Evolutionary conservation across 2,888 invertebrate genomes (phyloP), one percentile per base, ranked within the genome.

Genomic region (Myopa testacea): DNA sequence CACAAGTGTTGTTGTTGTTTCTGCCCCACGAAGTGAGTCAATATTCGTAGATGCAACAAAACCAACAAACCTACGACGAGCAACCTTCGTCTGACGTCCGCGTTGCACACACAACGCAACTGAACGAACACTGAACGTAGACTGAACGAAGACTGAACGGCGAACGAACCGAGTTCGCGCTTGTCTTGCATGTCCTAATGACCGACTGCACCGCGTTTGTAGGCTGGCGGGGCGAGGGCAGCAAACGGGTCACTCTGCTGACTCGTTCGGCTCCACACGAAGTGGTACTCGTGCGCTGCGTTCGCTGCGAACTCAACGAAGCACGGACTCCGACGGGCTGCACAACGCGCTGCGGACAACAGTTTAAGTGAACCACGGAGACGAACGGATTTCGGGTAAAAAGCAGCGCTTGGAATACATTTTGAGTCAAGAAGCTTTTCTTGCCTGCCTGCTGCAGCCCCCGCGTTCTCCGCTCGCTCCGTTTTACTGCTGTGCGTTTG

Each of bases 301-400:
- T 40, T 67, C 37, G 38, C 6, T 38, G 38, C 68, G 60, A 85
- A 85, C 86, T 86, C 78, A 87, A 86, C 88, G 87, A 86, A 87
- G 83, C 84, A 85, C 82, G 83, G 83, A 85, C 86, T 87, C 84
- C 84, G 85, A 82, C 82, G 83, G 81, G 81, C 83, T 82, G 83
- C 84, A 84, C 84, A 84, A 80, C 82, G 82, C 83, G 84, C 86
- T 86, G 86, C 85, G 86, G 86, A 87, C 85, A 86, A 87, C 89
- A 90, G 89, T 89, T 88, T 88, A 87, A 89, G 88, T 86, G 88
- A 90, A 89, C 88, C 88, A 88, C 89, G 87, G 86, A 88, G 87
- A 86, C 87, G 88, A 88, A 88, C 89, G 89, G 89, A 89, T 88
- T 88, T 87, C 89, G 88, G 89, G 89, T 87, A 86, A 86, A 83